Evolutionary conservation across 2,113 vertebrate species (phyloP).

Genomic region (Leptodactylus fuscus): DNA sequence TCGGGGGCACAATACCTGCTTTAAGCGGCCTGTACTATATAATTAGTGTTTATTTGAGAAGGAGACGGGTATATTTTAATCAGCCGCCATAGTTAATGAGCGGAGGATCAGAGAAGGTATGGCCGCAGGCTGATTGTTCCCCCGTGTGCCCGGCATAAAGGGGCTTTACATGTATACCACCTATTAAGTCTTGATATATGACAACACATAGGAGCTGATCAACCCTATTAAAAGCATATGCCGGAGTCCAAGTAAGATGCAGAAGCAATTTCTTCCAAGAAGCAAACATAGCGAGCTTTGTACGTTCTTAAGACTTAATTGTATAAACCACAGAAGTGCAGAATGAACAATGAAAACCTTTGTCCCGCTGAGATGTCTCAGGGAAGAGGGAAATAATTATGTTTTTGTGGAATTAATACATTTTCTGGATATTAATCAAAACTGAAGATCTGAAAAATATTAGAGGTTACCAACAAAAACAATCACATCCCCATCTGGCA

Average conservation of each 20-base stretch:
- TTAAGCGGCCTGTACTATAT: background rate
- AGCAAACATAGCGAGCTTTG: constrained; percentile 43
- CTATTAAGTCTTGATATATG: constrained; percentile 22
- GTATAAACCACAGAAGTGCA: constrained; percentile 20
- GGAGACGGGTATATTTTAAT: constrained; percentile 2
- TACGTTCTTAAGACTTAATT: constrained; percentile 31
- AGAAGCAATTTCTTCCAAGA: constrained; percentile 9
- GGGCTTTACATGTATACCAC: constrained; percentile 18
- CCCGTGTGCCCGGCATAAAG: constrained; percentile 13
- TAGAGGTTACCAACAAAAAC: constrained; percentile 51
- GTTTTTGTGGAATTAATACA: constrained; percentile 51
- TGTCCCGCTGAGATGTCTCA: constrained; percentile 18
- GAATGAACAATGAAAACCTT: constrained; percentile 48
- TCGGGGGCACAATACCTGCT: background rate
- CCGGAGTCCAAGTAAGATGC: background rate
- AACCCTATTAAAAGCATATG: constrained; percentile 38
- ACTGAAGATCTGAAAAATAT: constrained; percentile 49
- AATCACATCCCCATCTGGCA: constrained; percentile 28
- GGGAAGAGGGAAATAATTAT: constrained; percentile 50
- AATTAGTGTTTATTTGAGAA: constrained; percentile 1
- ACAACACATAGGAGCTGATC: constrained; percentile 21
- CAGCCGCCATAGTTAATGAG: background rate
- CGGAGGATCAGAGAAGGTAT: background rate
- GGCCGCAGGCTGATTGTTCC: constrained; percentile 25
- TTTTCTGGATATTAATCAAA: constrained; percentile 57